These are phyloP conservation scores for Trididemnum miniatum DNA, from an alignment of 23 tunicate genomes.

Conservation along the genomic window DNA sequence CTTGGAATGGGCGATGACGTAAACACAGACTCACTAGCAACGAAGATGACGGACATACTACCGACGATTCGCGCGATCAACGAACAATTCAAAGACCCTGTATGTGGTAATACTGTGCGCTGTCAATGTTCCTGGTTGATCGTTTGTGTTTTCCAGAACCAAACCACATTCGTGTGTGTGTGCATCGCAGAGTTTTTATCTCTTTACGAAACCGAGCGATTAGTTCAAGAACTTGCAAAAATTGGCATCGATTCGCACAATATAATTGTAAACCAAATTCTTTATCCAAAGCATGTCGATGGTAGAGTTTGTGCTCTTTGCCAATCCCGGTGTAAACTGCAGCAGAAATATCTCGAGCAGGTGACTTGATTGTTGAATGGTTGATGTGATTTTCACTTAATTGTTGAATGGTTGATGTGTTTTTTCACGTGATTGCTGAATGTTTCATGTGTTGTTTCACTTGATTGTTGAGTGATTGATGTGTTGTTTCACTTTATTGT, in stretches of 20 bases:
- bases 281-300: constrained; percentile 49
- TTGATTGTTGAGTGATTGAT: no score
- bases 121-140: no score
- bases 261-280: constrained; percentile 85
- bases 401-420: no score
- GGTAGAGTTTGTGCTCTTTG: constrained; percentile 77
- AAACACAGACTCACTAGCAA: constrained; percentile 67
- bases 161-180: constrained; percentile 94
- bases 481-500: no score
- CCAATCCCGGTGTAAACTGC: constrained; percentile 75
- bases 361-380: no score
- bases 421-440: no score
- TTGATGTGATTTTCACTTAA: no score
- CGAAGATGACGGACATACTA: constrained; percentile 73
- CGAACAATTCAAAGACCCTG: constrained; percentile 83
- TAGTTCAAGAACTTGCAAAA: constrained; percentile 89
- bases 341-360: constrained; percentile 81
- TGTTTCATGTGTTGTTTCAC: no score
- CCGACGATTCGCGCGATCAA: constrained; percentile 82
- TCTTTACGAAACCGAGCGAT: constrained; percentile 93
- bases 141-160: constrained; percentile 53
- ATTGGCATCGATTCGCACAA: constrained; percentile 91
- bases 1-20: constrained; percentile 85
- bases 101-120: constrained; percentile 13
- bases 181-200: constrained; percentile 98